Conservation (phyloP, 2,888 invertebrate genomes). For the Volucella bombylans region DNA sequence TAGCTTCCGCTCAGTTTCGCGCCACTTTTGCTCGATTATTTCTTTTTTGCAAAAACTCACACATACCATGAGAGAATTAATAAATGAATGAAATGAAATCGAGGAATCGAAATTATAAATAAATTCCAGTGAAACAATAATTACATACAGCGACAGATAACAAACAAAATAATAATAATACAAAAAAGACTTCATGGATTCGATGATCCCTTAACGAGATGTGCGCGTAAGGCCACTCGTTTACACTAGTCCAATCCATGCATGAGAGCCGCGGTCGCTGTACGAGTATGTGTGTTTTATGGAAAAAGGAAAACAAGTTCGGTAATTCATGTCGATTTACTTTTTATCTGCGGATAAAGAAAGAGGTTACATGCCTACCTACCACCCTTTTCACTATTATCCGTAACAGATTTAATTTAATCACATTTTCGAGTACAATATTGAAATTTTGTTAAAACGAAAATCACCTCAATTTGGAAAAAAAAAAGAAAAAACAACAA, state of each 20-base stretch:
- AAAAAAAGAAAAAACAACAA: conserved; percentile 1
- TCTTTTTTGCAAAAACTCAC: not conserved
- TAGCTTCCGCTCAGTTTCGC: not conserved
- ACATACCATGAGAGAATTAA: conserved; percentile 6
- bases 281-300: not conserved
- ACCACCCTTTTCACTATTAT: conserved; percentile 10
- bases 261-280: not conserved
- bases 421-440: conserved; percentile 67
- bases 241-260: too few relatives aligned
- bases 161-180: conserved; percentile 11
- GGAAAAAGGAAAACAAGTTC: not conserved
- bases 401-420: conserved; percentile 72
- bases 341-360: conserved; percentile 2
- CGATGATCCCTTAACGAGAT: conserved; percentile 44
- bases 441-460: conserved; percentile 55
- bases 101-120: conserved; percentile 32
- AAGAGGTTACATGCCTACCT: not conserved
- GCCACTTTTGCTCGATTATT: conserved; percentile 16
- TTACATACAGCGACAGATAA: conserved; percentile 21
- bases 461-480: conserved; percentile 1
- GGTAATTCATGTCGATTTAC: conserved; percentile 18
- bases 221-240: not conserved
- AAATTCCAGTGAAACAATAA: conserved; percentile 60
- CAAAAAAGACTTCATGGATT: conserved; percentile 15
- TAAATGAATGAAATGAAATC: not conserved